Base-by-base conservation (phyloP, 2,888 invertebrate species). In the Hermodice carunculata region DNA sequence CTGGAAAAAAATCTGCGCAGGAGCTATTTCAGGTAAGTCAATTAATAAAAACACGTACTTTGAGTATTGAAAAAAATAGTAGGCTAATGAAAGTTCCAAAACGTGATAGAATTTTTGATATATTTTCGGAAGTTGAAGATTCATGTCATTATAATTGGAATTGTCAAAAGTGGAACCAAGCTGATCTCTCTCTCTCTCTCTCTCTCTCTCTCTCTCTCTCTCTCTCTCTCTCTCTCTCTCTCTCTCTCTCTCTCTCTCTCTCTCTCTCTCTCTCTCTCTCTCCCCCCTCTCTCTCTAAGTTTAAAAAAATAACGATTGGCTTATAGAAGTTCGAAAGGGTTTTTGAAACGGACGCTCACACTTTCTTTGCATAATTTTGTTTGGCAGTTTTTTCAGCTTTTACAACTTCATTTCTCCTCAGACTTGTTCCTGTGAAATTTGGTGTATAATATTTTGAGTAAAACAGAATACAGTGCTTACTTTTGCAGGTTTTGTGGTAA, bases 1-100 rank as follows among this genome's bases (percentile, higher is more conserved):
- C 22, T 80, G 81, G 81, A 79, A 78, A 70, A 81, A 81, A 51
- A 76, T 81, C 43, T 77, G 76, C 49, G 68, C 81, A 8, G 81
- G 80, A 0, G 79, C 79, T 19, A 73, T 78, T 11, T 77, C 79
- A 61, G 80, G 80, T 78, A 64, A 51, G 11, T 6, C 19, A n/a
- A 37, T 37, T 14, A 37, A 37, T 37, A 8, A 37, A 17, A 17
- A n/a, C n/a, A n/a, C n/a, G n/a, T n/a, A n/a, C n/a, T n/a, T n/a
- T n/a, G n/a, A n/a, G n/a, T n/a, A n/a, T n/a, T n/a, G n/a, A n/a
- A n/a, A n/a, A n/a, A n/a, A n/a, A n/a, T n/a, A n/a, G n/a, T n/a
- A n/a, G n/a, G n/a, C n/a, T n/a, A n/a, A n/a, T n/a, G n/a, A 46
- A 26, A 24, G 8, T 22, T 28, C 28, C 46, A 46, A 46, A 28